These are phyloP conservation scores for Reinhardtius hippoglossoides DNA, from an alignment of 2,113 vertebrate species.

Conservation along the genomic window DNA sequence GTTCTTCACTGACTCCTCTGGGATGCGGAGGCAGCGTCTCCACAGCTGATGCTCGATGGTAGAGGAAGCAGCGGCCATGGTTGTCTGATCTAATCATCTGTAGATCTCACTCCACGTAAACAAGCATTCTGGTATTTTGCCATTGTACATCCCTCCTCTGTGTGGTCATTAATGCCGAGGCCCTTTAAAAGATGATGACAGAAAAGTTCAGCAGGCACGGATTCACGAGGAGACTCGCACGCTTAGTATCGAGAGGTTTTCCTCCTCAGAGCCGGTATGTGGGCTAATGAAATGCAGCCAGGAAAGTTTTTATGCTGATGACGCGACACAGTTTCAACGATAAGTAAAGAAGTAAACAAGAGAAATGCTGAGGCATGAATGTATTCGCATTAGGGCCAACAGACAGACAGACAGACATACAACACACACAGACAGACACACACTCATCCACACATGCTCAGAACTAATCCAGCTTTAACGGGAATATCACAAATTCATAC, in stretches of 20 bases:
- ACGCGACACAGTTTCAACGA: constrained; percentile 43
- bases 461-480: not conserved
- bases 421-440: not conserved
- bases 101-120: too few species aligned
- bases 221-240: constrained; percentile 32
- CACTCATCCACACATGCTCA: not conserved
- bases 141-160: too few species aligned
- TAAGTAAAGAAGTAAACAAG: constrained; percentile 63
- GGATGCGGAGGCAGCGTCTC: too few species aligned
- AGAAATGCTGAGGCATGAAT: constrained; percentile 62
- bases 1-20: too few species aligned
- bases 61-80: too few species aligned
- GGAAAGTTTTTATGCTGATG: constrained; percentile 67
- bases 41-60: too few species aligned
- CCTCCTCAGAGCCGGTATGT: not conserved
- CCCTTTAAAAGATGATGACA: not conserved
- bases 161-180: too few species aligned
- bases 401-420: constrained; percentile 3
- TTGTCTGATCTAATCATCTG: too few species aligned
- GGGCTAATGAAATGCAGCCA: constrained; percentile 54
- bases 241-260: constrained; percentile 23
- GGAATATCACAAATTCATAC: too few species aligned
- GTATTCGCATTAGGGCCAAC: constrained; percentile 34
- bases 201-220: not conserved
- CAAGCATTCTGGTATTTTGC: too few species aligned